phyloP scores from a whole-genome alignment of 2,888 invertebrate species.

The Tachystola acroxantha region DNA sequence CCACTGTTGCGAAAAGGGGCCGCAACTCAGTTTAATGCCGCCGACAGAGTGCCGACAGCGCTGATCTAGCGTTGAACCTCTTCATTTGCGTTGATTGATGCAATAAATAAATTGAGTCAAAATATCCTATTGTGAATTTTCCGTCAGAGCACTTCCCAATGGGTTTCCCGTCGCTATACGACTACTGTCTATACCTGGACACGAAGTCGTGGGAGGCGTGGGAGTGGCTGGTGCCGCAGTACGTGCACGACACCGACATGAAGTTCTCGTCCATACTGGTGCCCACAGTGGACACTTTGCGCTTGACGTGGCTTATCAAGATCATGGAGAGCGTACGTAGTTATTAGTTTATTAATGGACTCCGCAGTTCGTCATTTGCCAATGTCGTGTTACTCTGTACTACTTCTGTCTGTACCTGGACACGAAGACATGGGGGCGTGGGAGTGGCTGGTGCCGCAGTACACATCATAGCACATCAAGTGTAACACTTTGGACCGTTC shows the following conservation, averaged over 20 bases:
- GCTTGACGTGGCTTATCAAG: conserved; percentile 87
- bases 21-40: no score
- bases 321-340: conserved; percentile 85
- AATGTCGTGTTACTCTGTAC: no score
- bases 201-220: conserved; percentile 89
- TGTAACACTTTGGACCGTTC: no score
- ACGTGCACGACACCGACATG: conserved; percentile 83
- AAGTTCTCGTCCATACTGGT: conserved; percentile 92
- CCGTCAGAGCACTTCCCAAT: conserved; percentile 87
- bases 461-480: conserved; percentile 47
- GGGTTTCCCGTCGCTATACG: conserved; percentile 84
- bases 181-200: conserved; percentile 86
- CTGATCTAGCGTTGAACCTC: no score
- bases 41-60: no score
- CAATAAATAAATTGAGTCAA: no score
- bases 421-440: conserved; percentile 88
- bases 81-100: no score
- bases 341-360: background rate
- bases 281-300: conserved; percentile 92
- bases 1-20: no score
- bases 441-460: conserved; percentile 87
- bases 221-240: conserved; percentile 87
- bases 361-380: no score
- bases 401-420: conserved; percentile 88
- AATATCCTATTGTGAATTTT: no score